Conservation (phyloP, 2,888 invertebrate species). For the Eupithecia dodoneata region DNA sequence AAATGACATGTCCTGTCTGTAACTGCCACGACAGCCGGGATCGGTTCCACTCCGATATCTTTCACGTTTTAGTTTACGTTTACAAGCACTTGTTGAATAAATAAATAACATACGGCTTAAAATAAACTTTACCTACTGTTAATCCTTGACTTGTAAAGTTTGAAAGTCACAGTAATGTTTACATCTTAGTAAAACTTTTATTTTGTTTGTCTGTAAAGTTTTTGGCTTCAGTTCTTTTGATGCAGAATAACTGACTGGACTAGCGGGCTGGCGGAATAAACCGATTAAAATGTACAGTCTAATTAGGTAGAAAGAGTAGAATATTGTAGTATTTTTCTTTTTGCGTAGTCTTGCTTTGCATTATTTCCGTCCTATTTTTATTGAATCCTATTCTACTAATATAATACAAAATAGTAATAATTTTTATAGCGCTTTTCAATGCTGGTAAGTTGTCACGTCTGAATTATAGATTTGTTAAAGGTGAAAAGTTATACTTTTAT, state of each 20-base stretch:
- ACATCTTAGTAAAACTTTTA: constrained; percentile 68
- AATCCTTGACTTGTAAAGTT: constrained; percentile 76
- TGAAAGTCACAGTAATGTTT: constrained; percentile 37
- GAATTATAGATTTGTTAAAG: too few species aligned
- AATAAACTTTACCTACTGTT: constrained; percentile 72
- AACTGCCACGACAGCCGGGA: constrained; percentile 54
- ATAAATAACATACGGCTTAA: constrained; percentile 78
- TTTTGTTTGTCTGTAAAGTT: background rate
- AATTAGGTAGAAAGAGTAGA: too few species aligned
- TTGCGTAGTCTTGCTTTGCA: too few species aligned
- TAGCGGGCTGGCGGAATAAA: background rate
- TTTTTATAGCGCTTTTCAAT: too few species aligned
- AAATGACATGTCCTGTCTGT: constrained; percentile 54
- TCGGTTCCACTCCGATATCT: constrained; percentile 61
- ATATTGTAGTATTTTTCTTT: too few species aligned
- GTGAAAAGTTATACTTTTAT: too few species aligned
- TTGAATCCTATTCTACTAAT: too few species aligned
- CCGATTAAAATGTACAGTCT: too few species aligned
- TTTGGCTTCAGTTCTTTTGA: background rate
- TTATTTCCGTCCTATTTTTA: too few species aligned
- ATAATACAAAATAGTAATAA: too few species aligned
- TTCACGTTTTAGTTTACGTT: constrained; percentile 70
- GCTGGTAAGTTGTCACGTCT: too few species aligned
- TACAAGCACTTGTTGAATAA: constrained; percentile 80
- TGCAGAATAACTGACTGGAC: background rate